Evolutionary conservation across 2,797 vertebrate genomes (phyloP), one percentile per base, ranked within the genome.

Genomic region (Ataeniobius toweri): DNA sequence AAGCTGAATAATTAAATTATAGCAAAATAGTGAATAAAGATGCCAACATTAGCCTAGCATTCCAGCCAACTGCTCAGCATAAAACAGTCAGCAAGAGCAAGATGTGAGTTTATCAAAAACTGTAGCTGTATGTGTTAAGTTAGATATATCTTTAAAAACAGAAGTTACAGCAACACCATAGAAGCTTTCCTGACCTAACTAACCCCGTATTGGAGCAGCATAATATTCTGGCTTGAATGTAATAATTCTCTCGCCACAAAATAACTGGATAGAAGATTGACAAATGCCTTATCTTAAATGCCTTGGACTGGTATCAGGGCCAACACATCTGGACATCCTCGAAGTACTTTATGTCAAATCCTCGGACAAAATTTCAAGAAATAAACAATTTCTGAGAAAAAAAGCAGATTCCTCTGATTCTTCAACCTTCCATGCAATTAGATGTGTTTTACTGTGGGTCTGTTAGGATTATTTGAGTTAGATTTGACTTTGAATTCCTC

Each of bases 401-500:
- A 36, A 53, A 51, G 55, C 8, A 50, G 8, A 14, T 28, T 71
- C 18, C 8, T 68, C 51, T 70, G 48, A 76, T 86, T 36, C 18
- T 70, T 81, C 44, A 48, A 61, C 56, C 67, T 24, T 7, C 10
- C 8, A 75, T 53, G 46, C 48, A 36, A 68, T 77, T 72, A 58
- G 36, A 12, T 39, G 48, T 22, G 56, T 79, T 55, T 53, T 71
- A 22, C 41, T 51, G 22, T 39, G 56, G 36, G 51, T 78, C 78
- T 81, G 55, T 20, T 13, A 81, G 55, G 81, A 67, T 3, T 6
- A 28, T 73, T 2, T 53, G 67, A 83, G 51, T 36, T 28, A 77
- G 78, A 76, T 74, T 77, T 76, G 76, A 53, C 48, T 73, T 24
- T 71, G 50, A 28, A 71, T 73, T 76, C 53, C 72, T 80, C 79